Conservation (phyloP, 2,888 invertebrate species). For the Ryuthela nishihirai region DNA sequence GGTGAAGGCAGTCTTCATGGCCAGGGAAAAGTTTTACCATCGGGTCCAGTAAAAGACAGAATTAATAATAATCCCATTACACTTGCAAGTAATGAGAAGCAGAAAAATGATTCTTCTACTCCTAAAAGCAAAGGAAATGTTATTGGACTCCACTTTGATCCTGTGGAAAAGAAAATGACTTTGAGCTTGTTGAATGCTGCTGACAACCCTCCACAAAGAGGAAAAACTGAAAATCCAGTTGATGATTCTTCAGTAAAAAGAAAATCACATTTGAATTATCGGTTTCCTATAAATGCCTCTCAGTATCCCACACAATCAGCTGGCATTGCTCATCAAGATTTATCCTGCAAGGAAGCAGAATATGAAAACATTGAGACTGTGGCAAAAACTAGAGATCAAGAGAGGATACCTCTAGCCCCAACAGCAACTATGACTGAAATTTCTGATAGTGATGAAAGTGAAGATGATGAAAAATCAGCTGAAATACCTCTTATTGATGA, state of each 20-base stretch:
- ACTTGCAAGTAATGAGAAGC: not conserved
- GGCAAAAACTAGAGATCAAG: not conserved
- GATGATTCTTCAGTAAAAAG: not conserved
- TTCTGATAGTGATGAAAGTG: conserved; percentile 55
- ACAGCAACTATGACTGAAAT: conserved; percentile 1
- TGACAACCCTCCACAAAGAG: not conserved
- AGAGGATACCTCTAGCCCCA: not conserved
- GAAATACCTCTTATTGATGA: conserved; percentile 55
- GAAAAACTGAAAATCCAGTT: not conserved
- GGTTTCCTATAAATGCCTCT: conserved; percentile 1
- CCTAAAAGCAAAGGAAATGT: conserved; percentile 6
- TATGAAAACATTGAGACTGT: conserved; percentile 47
- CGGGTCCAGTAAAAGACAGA: conserved; percentile 23
- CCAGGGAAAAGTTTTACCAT: conserved; percentile 10
- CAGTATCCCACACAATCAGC: conserved; percentile 6
- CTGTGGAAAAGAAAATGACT: conserved; percentile 39
- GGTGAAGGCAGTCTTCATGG: conserved; percentile 40
- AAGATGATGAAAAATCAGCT: conserved; percentile 49
- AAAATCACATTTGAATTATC: conserved; percentile 5
- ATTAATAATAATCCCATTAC: conserved; percentile 36
- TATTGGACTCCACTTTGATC: conserved; percentile 39
- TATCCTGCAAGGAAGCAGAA: conserved; percentile 43
- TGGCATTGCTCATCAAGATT: conserved; percentile 5
- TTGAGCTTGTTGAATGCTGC: conserved; percentile 1
- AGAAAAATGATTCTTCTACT: not conserved